Conservation (phyloP, 1,140 invertebrate species). For the Zaprionus nigranus region DNA sequence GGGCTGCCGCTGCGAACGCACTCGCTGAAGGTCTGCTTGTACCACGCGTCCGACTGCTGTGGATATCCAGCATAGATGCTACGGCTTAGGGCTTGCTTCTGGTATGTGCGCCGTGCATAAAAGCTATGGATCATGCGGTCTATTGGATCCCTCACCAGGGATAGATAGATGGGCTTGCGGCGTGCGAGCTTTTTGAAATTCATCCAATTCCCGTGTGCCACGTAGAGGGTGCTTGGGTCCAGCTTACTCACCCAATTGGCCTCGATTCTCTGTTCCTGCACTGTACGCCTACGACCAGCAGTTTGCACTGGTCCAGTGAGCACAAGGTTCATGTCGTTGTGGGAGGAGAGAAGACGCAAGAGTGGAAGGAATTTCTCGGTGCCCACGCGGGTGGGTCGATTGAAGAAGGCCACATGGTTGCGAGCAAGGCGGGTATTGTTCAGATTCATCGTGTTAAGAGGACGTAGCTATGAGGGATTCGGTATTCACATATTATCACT, state of each 20-base stretch:
- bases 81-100: slow-evolving; percentile 94
- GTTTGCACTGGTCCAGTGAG: slow-evolving; percentile 60
- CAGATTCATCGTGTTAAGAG: slow-evolving; percentile 83
- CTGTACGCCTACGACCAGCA: slow-evolving; percentile 39
- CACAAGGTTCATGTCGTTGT: slow-evolving; percentile 71
- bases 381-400: slow-evolving; percentile 92
- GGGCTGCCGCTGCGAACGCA: slow-evolving; percentile 92
- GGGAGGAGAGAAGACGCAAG: slow-evolving; percentile 90
- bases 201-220: slow-evolving; percentile 85
- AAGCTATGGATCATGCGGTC: slow-evolving; percentile 95
- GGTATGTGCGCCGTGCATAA: slow-evolving; percentile 87
- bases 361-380: slow-evolving; percentile 87
- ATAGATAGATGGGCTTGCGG: slow-evolving; percentile 93
- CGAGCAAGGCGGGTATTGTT: slow-evolving; percentile 92
- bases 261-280: slow-evolving; percentile 91
- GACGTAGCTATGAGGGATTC: slow-evolving; percentile 49
- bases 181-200: slow-evolving; percentile 87
- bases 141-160: slow-evolving; percentile 94
- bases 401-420: slow-evolving; percentile 92
- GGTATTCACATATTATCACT: not conserved
- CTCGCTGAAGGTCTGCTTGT: slow-evolving; percentile 95
- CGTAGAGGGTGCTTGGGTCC: slow-evolving; percentile 64
- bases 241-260: slow-evolving; percentile 67
- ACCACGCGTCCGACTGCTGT: slow-evolving; percentile 92
- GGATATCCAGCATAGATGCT: slow-evolving; percentile 92